Conservation (phyloP, 2,888 invertebrate species). For the Gari tellinella region DNA sequence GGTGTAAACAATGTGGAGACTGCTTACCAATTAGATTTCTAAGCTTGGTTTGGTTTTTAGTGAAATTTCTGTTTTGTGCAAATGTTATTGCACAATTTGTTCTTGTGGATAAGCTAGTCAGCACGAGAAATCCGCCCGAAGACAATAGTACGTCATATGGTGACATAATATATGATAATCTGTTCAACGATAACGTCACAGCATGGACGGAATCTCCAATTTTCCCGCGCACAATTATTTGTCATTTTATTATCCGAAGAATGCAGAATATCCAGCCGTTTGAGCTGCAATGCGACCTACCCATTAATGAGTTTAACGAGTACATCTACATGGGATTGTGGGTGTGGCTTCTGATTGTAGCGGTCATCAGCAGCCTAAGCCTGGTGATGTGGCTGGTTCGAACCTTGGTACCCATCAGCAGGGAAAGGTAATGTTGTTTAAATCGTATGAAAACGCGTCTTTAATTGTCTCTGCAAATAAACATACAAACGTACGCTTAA, state of each 20-base stretch:
- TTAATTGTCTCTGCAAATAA: too few relatives aligned
- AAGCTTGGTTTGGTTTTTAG: constrained; percentile 25
- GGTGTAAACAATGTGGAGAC: constrained; percentile 27
- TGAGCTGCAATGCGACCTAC: constrained; percentile 23
- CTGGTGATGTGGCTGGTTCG: constrained; percentile 17
- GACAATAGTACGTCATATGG: constrained; percentile 39
- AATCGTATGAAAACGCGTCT: too few relatives aligned
- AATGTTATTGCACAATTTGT: constrained; percentile 39
- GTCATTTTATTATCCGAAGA: constrained; percentile 8
- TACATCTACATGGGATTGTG: constrained; percentile 30
- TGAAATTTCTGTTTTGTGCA: constrained; percentile 36
- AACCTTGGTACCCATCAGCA: constrained; percentile 16
- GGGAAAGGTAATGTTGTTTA: constrained; percentile 36
- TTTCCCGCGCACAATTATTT: constrained; percentile 29
- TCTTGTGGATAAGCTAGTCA: constrained; percentile 21
- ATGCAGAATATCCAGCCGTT: constrained; percentile 10
- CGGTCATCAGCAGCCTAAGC: constrained; percentile 33
- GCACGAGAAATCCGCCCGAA: constrained; percentile 8
- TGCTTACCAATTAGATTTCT: constrained; percentile 36
- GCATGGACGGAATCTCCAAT: constrained; percentile 20
- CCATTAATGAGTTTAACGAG: constrained; percentile 32
- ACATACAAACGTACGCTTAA: too few relatives aligned
- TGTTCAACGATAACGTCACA: constrained; percentile 27
- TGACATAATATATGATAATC: constrained; percentile 26
- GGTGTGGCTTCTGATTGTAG: constrained; percentile 44